Evolutionary conservation across 2,888 invertebrate species (phyloP).

Genomic region (Mythimna albipuncta): DNA sequence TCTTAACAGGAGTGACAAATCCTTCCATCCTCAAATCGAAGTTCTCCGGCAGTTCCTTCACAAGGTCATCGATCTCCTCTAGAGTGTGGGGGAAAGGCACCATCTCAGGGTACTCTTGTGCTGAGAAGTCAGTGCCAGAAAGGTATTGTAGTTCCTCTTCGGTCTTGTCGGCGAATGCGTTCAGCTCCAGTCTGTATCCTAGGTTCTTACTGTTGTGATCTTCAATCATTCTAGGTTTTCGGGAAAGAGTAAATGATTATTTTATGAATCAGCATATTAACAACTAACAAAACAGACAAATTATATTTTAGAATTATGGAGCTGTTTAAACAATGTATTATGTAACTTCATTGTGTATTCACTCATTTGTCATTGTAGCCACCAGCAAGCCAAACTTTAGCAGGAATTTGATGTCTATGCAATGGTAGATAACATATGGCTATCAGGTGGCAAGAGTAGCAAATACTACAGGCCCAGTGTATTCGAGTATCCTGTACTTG

Average conservation of each 20-base stretch:
- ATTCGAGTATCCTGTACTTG: no score
- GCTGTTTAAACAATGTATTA: no score
- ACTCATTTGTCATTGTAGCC: no score
- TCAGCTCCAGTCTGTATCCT: neutral
- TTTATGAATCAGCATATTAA: no score
- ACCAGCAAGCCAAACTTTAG: no score
- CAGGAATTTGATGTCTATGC: no score
- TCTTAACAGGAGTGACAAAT: neutral
- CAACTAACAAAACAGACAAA: no score
- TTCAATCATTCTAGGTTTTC: neutral
- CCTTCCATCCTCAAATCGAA: conserved; percentile 10
- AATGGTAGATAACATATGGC: no score
- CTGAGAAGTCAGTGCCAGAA: neutral
- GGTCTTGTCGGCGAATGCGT: neutral
- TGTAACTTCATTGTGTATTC: no score
- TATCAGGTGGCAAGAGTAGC: no score
- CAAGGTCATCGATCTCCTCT: neutral
- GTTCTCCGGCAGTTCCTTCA: conserved; percentile 1
- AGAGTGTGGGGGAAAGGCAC: neutral
- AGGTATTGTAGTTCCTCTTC: conserved; percentile 1
- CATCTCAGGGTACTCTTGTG: neutral
- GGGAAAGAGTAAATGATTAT: neutral
- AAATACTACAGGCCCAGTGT: no score
- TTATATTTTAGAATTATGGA: no score
- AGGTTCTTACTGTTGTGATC: conserved; percentile 1